Conservation (phyloP, 2,113 vertebrate genomes). For the Mus pahari region DNA sequence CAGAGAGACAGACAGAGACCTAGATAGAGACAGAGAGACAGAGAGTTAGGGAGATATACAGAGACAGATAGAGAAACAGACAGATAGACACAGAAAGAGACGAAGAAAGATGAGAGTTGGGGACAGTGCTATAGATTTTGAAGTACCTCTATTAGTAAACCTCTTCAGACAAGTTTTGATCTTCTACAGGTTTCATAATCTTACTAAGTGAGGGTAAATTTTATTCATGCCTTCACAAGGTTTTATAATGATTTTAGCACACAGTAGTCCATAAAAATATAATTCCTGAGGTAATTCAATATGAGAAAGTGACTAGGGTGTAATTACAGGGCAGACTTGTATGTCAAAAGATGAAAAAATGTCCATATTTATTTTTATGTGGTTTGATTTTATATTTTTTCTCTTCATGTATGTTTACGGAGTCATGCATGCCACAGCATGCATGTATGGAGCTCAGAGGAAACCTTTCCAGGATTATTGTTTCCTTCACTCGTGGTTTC, state of each 20-base stretch:
- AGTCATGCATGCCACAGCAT: neutral
- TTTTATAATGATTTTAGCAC: neutral
- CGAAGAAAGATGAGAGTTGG: no score
- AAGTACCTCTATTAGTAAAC: no score
- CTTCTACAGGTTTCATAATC: no score
- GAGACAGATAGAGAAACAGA: no score
- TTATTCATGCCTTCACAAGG: neutral
- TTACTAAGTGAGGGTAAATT: neutral
- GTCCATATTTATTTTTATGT: neutral
- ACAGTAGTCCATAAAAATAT: rapidly evolving
- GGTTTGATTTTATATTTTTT: neutral
- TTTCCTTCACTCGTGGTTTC: neutral
- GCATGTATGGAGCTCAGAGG: rapidly evolving
- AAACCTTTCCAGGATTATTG: neutral
- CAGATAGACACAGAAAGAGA: neutral
- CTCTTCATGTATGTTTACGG: neutral
- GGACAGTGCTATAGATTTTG: neutral
- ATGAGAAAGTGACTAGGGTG: neutral
- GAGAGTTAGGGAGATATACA: no score
- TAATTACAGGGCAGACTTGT: neutral
- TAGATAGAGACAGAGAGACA: no score
- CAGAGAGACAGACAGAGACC: no score
- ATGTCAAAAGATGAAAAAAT: neutral
- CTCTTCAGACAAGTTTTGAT: neutral
- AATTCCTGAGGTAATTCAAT: neutral